Evolutionary conservation across 2,113 vertebrate genomes (phyloP), one percentile per base, ranked within the genome.

Genomic region (Petaurus breviceps): DNA sequence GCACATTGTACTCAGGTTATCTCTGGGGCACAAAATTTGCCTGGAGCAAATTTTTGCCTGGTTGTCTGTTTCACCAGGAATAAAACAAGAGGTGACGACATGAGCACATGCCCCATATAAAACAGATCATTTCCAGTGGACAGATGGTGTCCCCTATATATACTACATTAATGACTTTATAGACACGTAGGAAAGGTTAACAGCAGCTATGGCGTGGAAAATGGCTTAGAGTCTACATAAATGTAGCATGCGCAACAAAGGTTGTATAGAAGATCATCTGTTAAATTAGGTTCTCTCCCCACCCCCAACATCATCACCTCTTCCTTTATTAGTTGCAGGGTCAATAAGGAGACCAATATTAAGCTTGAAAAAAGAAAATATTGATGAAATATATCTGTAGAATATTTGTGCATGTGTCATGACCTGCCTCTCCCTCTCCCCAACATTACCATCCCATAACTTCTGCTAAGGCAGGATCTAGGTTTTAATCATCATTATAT

Each of bases 61-160:
- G 55, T 92, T 94, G 89, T 94, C 93, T 91, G 91, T 93, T 96
- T 97, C 92, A 94, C 92, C 53, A 54, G 92, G 95, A 91, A 55
- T 61, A 37, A 51, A 55, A 54, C 93, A 93, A 96, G 95, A 90
- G 93, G 92, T 94, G 8, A 0, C 95, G 96, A 96, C 19, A 84
- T n/a, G 16, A 84, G 91, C 91, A 51, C 53, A n/a, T 94, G 93
- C 89, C 95, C 96, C 95, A 51, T 90, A 94, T 93, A 92, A 97
- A 97, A 96, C 93, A 94, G 94, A 94, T 96, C 89, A 14, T 96
- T 97, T 97, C 96, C 95, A 57, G 52, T 61, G 94, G 95, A 94
- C 95, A 97, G 93, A 94, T 95, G 97, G 94, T 89, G 90, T 43
- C 94, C 92, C 91, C 95, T 93, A 97, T 95, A 97, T 93, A 96